Conservation (phyloP, 2,113 vertebrate species). For the Stigmatopora nigra region DNA sequence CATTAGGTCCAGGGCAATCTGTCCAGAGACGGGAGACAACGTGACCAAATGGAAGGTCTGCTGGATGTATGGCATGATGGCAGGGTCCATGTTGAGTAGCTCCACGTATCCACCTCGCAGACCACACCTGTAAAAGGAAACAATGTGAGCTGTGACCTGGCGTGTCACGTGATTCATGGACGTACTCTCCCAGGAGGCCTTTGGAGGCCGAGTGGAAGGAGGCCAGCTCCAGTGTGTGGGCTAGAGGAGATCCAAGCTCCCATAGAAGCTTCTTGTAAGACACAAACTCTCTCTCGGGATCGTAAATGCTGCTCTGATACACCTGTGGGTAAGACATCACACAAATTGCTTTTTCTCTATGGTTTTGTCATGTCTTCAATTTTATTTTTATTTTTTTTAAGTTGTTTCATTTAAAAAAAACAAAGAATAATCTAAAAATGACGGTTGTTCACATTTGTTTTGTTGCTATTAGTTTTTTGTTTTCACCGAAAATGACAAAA, state of each 20-base stretch:
- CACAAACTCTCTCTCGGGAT: conserved; percentile 50
- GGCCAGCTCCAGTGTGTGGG: conserved; percentile 60
- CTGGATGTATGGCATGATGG: conserved; percentile 24
- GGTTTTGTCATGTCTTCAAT: too few relatives aligned
- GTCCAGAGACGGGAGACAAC: conserved; percentile 41
- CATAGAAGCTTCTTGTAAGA: conserved; percentile 71
- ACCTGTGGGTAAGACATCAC: conserved; percentile 47
- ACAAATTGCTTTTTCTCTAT: neutral
- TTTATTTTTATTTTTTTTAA: too few relatives aligned
- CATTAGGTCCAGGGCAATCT: conserved; percentile 67
- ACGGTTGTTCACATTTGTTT: too few relatives aligned
- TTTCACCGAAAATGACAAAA: too few relatives aligned
- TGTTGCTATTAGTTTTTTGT: too few relatives aligned
- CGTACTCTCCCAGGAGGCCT: conserved; percentile 69
- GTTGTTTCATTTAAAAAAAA: too few relatives aligned
- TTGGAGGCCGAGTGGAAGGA: conserved; percentile 74
- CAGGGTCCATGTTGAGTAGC: conserved; percentile 66
- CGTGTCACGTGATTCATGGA: neutral
- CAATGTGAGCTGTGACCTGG: neutral
- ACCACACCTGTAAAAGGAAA: conserved; percentile 57
- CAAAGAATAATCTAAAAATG: too few relatives aligned
- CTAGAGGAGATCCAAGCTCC: conserved; percentile 64
- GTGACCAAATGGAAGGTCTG: conserved; percentile 3
- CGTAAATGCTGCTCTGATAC: conserved; percentile 64
- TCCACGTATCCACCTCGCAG: conserved; percentile 71